These are phyloP conservation scores for Tipula vernalis DNA, from an alignment of 2,888 invertebrate genomes.

Conservation along the genomic window DNA sequence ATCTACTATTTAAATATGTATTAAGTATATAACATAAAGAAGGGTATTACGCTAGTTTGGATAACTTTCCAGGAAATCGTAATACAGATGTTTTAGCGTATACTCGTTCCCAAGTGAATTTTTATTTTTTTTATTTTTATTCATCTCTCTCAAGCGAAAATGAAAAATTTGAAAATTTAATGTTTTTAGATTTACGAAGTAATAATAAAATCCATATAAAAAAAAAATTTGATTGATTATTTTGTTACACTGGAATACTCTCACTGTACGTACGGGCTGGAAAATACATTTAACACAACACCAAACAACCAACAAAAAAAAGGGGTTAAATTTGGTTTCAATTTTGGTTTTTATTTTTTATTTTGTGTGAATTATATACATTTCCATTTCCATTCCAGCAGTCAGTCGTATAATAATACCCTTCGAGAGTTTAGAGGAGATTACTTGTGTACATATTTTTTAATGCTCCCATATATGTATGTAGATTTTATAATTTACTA, in stretches of 20 bases:
- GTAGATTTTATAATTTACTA: not conserved
- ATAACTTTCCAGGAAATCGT: not conserved
- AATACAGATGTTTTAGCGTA: not conserved
- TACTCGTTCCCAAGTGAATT: not conserved
- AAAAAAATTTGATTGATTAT: not conserved
- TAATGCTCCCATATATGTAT: not conserved
- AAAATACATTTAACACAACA: not conserved
- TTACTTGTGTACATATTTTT: not conserved
- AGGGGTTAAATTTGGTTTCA: not conserved
- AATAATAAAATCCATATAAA: not conserved
- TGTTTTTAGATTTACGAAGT: not conserved
- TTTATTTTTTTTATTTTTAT: not conserved
- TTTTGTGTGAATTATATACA: not conserved
- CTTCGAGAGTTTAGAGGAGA: not conserved
- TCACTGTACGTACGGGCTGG: not conserved
- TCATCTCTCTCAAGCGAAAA: not conserved
- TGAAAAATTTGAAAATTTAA: not conserved
- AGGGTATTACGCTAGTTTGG: conserved; percentile 4
- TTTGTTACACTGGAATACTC: not conserved
- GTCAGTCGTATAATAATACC: not conserved
- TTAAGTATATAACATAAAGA: not conserved
- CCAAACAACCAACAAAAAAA: not conserved
- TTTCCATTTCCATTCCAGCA: not conserved
- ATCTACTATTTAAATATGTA: not conserved
- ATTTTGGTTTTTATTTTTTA: not conserved